These are phyloP conservation scores for Xerus rutilus DNA, from an alignment of 2,797 vertebrate genomes.

Conservation along the genomic window DNA sequence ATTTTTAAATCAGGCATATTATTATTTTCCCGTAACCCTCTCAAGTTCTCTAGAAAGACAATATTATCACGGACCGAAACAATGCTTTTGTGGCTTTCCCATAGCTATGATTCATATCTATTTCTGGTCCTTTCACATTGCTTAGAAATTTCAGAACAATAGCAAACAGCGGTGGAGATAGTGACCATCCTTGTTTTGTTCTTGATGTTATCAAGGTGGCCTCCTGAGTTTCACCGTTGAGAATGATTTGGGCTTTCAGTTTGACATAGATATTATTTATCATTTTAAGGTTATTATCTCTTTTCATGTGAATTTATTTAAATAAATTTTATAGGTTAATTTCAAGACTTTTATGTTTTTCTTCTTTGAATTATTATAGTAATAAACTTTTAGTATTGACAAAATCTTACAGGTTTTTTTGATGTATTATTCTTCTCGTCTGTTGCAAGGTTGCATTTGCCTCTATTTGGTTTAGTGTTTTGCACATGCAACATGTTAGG, in stretches of 20 bases:
- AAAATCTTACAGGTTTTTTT: neutral
- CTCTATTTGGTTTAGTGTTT: constrained; percentile 8
- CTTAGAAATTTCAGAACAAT: constrained; percentile 45
- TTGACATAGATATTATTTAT: constrained; percentile 39
- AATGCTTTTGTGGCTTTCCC: constrained; percentile 29
- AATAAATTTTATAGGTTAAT: constrained; percentile 49
- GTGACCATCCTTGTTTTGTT: neutral
- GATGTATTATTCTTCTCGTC: constrained; percentile 28
- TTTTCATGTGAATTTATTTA: constrained; percentile 42
- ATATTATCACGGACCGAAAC: constrained; percentile 51
- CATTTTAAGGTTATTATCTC: constrained; percentile 3
- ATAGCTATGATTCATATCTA: constrained; percentile 26
- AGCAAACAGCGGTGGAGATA: neutral
- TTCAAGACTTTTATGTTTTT: constrained; percentile 47
- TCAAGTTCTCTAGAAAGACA: constrained; percentile 71
- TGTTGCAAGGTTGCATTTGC: neutral
- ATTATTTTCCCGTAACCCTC: constrained; percentile 24
- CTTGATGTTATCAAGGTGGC: neutral
- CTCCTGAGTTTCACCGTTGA: neutral
- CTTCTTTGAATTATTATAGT: constrained; percentile 21
- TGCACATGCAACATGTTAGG: neutral
- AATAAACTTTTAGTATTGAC: constrained; percentile 25
- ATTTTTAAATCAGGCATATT: constrained; percentile 24
- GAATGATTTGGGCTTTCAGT: neutral
- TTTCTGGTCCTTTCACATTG: constrained; percentile 6